Evolutionary conservation across 2,888 invertebrate species (phyloP).

Genomic region (Lasioglossum figueresi): DNA sequence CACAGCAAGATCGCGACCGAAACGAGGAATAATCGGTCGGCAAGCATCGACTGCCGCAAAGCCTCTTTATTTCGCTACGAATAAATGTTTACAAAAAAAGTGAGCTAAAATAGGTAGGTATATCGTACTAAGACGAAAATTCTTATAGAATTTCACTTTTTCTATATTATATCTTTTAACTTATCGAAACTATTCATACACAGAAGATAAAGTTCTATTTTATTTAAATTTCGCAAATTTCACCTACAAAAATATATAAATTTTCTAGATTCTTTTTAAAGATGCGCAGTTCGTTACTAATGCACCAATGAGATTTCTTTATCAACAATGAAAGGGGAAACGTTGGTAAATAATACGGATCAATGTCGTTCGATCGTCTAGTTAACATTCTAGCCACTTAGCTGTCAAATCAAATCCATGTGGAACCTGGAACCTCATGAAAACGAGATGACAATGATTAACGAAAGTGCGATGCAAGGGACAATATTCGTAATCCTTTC

Average conservation of each 20-base stretch:
- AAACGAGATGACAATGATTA: neutral
- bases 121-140: neutral
- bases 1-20: neutral
- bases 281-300: neutral
- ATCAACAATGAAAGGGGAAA: neutral
- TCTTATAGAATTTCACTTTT: neutral
- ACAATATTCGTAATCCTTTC: neutral
- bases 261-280: neutral
- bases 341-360: neutral
- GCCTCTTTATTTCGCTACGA: neutral
- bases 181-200: neutral
- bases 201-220: neutral
- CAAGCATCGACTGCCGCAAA: neutral
- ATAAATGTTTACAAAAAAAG: conserved; percentile 4
- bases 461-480: neutral
- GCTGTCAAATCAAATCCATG: neutral
- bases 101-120: conserved; percentile 17
- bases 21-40: neutral
- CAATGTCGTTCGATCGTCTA: neutral
- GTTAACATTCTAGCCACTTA: neutral
- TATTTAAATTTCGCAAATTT: neutral
- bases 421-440: neutral
- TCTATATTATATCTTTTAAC: neutral
- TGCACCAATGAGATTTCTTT: neutral
- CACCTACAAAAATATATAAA: neutral